A percentile compares a stretch with the other conserved stretches of the same genome.
Evolutionary conservation across 2,888 invertebrate species (phyloP).

Genomic region (Amiota mariae): DNA sequence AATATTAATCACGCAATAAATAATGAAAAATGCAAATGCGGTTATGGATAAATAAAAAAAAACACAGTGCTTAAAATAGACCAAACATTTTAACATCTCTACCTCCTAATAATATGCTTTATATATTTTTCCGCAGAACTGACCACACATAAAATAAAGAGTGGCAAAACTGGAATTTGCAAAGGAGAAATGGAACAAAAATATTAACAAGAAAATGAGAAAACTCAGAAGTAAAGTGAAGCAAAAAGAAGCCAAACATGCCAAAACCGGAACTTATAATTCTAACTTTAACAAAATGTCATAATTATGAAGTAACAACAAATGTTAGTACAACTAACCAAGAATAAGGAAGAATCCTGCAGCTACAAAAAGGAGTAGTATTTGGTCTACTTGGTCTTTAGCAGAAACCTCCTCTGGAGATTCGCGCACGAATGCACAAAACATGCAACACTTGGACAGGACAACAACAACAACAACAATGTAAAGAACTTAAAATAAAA

Average conservation of each 20-base stretch:
- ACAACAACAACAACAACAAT: conserved; percentile 8
- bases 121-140: too few relatives aligned
- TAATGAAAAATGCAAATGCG: too few relatives aligned
- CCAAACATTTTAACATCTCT: too few relatives aligned
- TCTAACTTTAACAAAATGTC: conserved; percentile 57
- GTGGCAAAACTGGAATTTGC: too few relatives aligned
- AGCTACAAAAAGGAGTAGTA: background rate
- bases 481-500: background rate
- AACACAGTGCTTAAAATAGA: too few relatives aligned
- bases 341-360: background rate
- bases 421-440: conserved; percentile 66
- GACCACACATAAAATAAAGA: too few relatives aligned
- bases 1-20: too few relatives aligned
- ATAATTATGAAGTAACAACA: conserved; percentile 55
- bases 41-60: too few relatives aligned
- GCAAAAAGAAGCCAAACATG: conserved; percentile 23
- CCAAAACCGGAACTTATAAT: conserved; percentile 46
- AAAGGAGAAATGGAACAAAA: background rate
- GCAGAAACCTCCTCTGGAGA: conserved; percentile 42
- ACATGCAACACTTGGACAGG: conserved; percentile 55
- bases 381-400: background rate
- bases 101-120: too few relatives aligned
- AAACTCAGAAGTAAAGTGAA: background rate
- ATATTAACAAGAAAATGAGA: background rate
- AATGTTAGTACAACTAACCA: conserved; percentile 49